These are phyloP conservation scores for Zoanthus sansibaricus DNA, from an alignment of 92 coral and sea anemone species.

Conservation along the genomic window DNA sequence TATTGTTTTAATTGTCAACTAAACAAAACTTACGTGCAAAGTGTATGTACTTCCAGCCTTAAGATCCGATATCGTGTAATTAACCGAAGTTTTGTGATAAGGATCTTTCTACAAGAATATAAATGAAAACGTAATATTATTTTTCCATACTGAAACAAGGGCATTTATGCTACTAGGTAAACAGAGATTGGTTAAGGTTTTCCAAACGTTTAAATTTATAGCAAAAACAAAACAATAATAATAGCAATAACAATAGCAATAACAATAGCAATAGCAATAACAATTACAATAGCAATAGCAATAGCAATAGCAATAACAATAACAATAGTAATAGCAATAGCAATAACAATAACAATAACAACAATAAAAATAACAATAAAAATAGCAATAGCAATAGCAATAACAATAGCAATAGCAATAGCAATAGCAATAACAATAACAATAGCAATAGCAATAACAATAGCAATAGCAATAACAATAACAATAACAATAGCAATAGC, in stretches of 20 bases:
- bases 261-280: neutral
- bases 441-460: neutral
- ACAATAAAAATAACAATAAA: neutral
- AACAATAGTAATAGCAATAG: no score
- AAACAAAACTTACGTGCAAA: neutral
- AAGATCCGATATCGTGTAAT: neutral
- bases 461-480: neutral
- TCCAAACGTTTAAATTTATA: no score
- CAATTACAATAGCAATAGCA: no score
- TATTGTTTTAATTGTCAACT: no score
- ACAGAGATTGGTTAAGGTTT: no score
- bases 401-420: neutral
- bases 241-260: neutral
- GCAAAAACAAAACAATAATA: no score
- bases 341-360: no score
- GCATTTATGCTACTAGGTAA: neutral
- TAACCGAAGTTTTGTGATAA: neutral
- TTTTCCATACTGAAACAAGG: neutral
- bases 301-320: no score
- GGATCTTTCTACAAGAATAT: neutral
- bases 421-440: neutral
- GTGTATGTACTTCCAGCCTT: slow-evolving; percentile 5
- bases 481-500: no score
- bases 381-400: neutral
- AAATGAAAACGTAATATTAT: neutral